Evolutionary conservation across 2,888 invertebrate species (phyloP).

Genomic region (Xanthia togata): DNA sequence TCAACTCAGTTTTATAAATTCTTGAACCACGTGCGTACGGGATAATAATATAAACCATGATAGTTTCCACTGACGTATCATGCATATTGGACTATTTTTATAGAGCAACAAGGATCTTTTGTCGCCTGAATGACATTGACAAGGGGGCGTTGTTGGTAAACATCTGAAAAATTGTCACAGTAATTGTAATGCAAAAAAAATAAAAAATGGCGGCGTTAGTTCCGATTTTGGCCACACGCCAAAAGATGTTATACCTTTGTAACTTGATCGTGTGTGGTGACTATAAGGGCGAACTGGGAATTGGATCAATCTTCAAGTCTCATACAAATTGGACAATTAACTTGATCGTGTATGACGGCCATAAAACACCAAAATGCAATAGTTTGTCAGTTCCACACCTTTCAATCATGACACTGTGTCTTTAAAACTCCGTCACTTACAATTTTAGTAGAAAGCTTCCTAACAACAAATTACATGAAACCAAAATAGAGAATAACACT

Average conservation of each 20-base stretch:
- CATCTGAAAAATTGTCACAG: neutral
- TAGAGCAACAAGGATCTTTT: neutral
- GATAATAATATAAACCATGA: neutral
- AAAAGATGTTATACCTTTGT: neutral
- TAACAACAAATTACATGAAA: neutral
- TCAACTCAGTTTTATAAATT: too few relatives aligned
- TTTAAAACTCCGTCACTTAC: slow-evolving; percentile 15
- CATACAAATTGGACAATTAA: slow-evolving; percentile 6
- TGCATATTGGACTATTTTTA: neutral
- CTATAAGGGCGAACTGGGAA: neutral
- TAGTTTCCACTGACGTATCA: slow-evolving; percentile 7
- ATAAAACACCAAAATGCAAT: neutral
- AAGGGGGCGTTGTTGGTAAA: neutral
- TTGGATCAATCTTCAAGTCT: slow-evolving; percentile 1
- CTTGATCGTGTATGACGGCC: neutral
- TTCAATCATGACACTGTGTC: neutral
- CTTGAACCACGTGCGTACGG: neutral
- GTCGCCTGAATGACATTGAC: too few relatives aligned
- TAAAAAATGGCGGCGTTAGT: neutral
- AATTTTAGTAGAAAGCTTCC: neutral
- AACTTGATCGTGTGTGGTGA: neutral
- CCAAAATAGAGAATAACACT: neutral
- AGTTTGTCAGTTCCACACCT: neutral
- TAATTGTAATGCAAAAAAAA: neutral
- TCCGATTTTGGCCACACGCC: neutral